Evolutionary conservation across 1,140 invertebrate genomes (phyloP).

Genomic region (Heliconius melpomene): DNA sequence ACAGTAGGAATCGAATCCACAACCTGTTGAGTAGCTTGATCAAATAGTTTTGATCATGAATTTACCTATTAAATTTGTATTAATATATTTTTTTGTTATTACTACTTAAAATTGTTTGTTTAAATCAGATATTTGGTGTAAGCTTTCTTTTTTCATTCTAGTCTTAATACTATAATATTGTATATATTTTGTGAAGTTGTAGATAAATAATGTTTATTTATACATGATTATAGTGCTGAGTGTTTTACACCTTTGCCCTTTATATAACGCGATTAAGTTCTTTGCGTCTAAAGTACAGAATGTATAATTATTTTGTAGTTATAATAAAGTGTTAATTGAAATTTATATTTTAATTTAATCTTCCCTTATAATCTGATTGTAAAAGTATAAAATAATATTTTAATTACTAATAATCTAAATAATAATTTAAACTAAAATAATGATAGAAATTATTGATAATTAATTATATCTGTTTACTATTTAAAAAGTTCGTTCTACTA

Average conservation of each 20-base stretch:
- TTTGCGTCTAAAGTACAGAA: conserved; percentile 51
- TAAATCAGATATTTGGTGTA: background rate
- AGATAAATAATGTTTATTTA: conserved; percentile 21
- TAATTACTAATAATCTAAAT: no score
- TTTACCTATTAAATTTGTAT: background rate
- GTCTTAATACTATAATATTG: conserved; percentile 18
- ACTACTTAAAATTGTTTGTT: background rate
- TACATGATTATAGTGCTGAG: conserved; percentile 16
- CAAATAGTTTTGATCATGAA: no score
- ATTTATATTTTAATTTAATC: conserved; percentile 36
- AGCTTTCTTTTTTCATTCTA: conserved; percentile 22
- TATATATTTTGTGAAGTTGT: conserved; percentile 7
- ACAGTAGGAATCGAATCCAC: no score
- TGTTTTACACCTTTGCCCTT: conserved; percentile 27
- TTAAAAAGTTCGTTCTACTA: no score
- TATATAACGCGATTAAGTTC: conserved; percentile 16
- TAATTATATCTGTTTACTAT: no score
- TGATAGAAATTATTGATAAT: no score
- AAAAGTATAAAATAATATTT: no score
- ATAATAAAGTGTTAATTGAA: conserved; percentile 68
- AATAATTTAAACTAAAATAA: no score
- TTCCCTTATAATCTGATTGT: background rate
- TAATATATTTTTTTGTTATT: background rate
- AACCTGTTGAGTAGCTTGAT: background rate
- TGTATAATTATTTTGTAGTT: conserved; percentile 55